These are phyloP conservation scores for Apocrypta bakeri DNA, from an alignment of 1,140 invertebrate species.

Conservation along the genomic window DNA sequence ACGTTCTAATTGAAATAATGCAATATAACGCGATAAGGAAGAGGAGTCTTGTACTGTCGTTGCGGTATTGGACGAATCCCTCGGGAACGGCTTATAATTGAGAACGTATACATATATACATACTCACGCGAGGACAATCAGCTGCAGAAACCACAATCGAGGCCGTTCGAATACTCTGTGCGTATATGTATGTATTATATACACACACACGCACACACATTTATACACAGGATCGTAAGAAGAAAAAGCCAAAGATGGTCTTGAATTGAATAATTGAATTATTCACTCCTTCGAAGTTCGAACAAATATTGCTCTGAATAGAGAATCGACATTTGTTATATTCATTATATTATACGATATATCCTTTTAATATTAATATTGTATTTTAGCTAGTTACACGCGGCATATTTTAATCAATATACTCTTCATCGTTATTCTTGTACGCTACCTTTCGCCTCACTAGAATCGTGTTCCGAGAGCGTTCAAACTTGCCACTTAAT, in stretches of 20 bases:
- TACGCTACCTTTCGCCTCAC: not conserved
- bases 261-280: too few relatives aligned
- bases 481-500: not conserved
- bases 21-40: conserved; percentile 52
- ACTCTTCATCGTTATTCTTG: too few relatives aligned
- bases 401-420: too few relatives aligned
- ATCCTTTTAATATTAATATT: too few relatives aligned
- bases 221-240: too few relatives aligned
- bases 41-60: conserved; percentile 33
- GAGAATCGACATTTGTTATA: too few relatives aligned
- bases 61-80: conserved; percentile 48
- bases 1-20: conserved; percentile 56
- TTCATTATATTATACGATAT: too few relatives aligned
- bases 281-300: too few relatives aligned
- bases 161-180: not conserved
- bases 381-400: too few relatives aligned
- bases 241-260: not conserved
- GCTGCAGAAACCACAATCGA: conserved; percentile 7
- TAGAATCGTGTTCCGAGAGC: not conserved
- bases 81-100: conserved; percentile 46
- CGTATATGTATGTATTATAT: not conserved
- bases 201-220: not conserved
- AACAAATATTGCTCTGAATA: not conserved
- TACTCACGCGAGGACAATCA: conserved; percentile 43
- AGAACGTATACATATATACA: too few relatives aligned